Evolutionary conservation across 2,888 invertebrate genomes (phyloP), one percentile per base, ranked within the genome.

Genomic region (Clitarchus hookeri): DNA sequence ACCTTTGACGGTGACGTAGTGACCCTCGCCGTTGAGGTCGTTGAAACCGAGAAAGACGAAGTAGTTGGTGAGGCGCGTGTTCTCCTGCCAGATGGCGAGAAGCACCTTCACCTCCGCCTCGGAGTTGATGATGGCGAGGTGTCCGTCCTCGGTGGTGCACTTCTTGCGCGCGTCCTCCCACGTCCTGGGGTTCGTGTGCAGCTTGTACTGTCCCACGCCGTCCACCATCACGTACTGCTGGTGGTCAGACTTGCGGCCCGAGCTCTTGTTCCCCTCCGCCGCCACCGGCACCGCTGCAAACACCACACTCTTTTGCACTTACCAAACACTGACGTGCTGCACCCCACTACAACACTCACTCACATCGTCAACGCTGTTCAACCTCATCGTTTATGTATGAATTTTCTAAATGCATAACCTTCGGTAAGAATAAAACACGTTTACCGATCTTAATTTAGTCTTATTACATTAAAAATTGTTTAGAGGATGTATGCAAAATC

Each of bases 61-160:
- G 25, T 65, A 82, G 27, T 27, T 27, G 82, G 12, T 82, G 36
- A 82, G 82, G 82, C 27, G 44, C 0, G 82, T 27, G 44, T 26
- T 36, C 44, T 82, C 4, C 82, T 82, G 82, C 82, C 82, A 82
- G 44, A 82, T 82, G 27, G 27, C 16, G 82, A 82, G 82, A 4
- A 82, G 36, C 6, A 27, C 82, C 44, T 82, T 82, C 16, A 23
- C 82, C 44, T 82, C 82, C 11, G 26, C 82, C 82, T 26, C 82
- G 44, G 82, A 82, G 82, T 82, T 82, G 82, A 82, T 82, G 82
- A 82, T 82, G 82, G 44, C 82, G 82, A 82, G 82, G 44, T 82
- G 82, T 12, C 36, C 82, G 36, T 27, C 44, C 44, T 82, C 82
- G 16, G 1, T 23, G 1, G 23, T 27, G 82, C 82, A 82, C 82